Percentiles rank a stretch among this genome's conserved stretches.
Evolutionary conservation across 2,797 vertebrate genomes (phyloP).

Genomic region (Myoxocephalus aenaeus): DNA sequence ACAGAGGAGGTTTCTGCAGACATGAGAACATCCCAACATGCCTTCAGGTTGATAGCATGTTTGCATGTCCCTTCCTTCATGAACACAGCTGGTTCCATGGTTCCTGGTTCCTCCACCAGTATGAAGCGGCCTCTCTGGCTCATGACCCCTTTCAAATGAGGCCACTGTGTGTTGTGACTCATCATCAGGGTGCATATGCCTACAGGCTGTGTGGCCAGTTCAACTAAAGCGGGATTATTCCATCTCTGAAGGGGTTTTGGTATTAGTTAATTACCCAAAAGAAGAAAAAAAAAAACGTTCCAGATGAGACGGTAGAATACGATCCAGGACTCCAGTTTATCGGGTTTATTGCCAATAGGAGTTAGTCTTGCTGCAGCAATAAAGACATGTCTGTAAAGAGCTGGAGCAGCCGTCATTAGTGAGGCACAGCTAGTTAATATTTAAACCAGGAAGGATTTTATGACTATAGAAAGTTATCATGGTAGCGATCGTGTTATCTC

Average conservation of each 20-base stretch:
- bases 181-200: slow-evolving; percentile 19
- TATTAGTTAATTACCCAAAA: not conserved
- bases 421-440: not conserved
- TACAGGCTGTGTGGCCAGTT: slow-evolving; percentile 14
- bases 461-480: too few species aligned
- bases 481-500: not conserved
- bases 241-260: not conserved
- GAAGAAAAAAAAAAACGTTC: not conserved
- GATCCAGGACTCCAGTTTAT: not conserved
- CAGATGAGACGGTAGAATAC: not conserved
- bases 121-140: not conserved
- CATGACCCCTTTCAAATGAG: slow-evolving; percentile 5
- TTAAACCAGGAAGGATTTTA: too few species aligned
- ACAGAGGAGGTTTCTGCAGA: not conserved
- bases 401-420: not conserved
- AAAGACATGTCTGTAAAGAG: not conserved
- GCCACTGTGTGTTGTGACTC: slow-evolving; percentile 27
- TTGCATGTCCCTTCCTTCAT: not conserved
- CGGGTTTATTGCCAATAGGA: not conserved
- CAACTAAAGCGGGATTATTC: not conserved
- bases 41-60: not conserved
- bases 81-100: not conserved
- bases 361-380: not conserved
- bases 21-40: not conserved
- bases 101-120: not conserved